Percentiles rank a stretch among this genome's conserved stretches.
Conservation (phyloP, 1,140 invertebrate genomes). For the Aporrectodea caliginosa region DNA sequence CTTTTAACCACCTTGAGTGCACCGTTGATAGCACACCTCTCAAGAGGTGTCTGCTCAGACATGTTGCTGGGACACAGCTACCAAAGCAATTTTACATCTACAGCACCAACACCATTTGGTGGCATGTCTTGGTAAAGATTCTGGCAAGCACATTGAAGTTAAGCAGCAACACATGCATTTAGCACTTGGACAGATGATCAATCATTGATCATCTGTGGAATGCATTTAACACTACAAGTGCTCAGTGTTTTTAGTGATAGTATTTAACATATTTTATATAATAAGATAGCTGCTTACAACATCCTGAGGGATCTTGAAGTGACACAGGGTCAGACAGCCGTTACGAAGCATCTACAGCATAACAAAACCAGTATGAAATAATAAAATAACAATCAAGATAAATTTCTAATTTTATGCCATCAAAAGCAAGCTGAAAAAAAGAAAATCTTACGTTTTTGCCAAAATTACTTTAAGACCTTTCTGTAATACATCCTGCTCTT, state of each 20-base stretch:
- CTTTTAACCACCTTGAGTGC: too few species aligned
- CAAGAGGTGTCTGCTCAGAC: too few species aligned
- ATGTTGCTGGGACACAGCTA: too few species aligned
- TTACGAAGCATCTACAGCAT: conserved; percentile 79
- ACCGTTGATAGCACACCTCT: too few species aligned
- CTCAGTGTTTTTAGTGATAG: background rate
- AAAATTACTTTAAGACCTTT: too few species aligned
- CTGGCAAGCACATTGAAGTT: background rate
- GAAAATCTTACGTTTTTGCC: too few species aligned
- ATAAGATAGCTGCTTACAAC: conserved; percentile 67
- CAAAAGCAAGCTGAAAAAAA: too few species aligned
- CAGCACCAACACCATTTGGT: background rate
- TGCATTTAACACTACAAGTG: background rate
- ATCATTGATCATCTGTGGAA: background rate
- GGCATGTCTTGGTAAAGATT: background rate
- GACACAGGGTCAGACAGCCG: conserved; percentile 87
- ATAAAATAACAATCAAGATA: too few species aligned
- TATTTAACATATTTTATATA: background rate
- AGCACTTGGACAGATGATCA: background rate
- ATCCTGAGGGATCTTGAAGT: conserved; percentile 90
- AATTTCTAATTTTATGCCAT: too few species aligned
- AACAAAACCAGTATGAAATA: too few species aligned
- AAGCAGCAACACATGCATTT: background rate
- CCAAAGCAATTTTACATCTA: too few species aligned
- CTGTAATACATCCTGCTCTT: too few species aligned